Evolutionary conservation across 2,113 vertebrate genomes (phyloP), one percentile per base, ranked within the genome.

Genomic region (Anolis sagrei): DNA sequence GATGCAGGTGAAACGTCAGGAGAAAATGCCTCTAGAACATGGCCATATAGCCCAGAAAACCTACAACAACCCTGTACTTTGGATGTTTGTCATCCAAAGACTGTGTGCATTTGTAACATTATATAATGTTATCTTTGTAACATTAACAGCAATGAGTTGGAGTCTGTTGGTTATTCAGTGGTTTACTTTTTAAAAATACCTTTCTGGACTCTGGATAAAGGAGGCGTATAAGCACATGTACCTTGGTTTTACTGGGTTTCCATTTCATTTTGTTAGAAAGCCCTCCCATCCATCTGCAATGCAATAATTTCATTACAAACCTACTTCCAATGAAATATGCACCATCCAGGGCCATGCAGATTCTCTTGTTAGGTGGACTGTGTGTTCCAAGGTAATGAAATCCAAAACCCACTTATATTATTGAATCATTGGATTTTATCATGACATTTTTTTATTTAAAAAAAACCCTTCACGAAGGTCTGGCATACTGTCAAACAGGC

Each of bases 371-470:
- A 88, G 62, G 84, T 88, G 85, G 74, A 86, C 82, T 88, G 76
- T 78, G 76, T 89, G 89, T 81, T 84, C 89, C 91, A 86, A 88
- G 92, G 86, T 90, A 93, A 86, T 85, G 29, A 81, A 79, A 78
- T 86, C 84, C 48, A 69, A 90, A 92, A 91, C 80, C 13, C 86
- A 81, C 88, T 79, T 80, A 80, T 66, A 49, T 90, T 87, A 78
- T 32, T 93, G 91, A 93, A 91, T 94, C 88, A 92, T 21, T 68
- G 62, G 81, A 85, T 90, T 82, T 73, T 86, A 79, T 77, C 85
- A 8, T 77, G 82, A 51, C 82, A 86, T 44, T 44, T 44, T 44
- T 44, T 44, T n/a, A 66, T n/a, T 61, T n/a, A 66, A 92, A 90
- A 89, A 90, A 75, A 91, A 73, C 87, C 66, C 11, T 81, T 68